phyloP scores from a whole-genome alignment of 2,888 invertebrate genomes.

The Gnatocerus cornutus region DNA sequence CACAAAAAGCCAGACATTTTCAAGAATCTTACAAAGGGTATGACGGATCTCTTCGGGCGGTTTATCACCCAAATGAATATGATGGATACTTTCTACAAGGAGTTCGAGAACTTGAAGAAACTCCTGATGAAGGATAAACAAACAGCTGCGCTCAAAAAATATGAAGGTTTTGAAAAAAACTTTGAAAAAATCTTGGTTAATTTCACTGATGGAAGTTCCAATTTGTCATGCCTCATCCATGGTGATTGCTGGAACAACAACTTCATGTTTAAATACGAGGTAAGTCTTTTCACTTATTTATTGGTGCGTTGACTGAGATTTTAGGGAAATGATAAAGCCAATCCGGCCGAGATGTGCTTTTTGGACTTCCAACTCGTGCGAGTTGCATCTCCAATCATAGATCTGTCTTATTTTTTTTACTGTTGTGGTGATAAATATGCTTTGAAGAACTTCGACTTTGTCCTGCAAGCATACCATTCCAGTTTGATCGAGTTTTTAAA shows the following conservation, averaged over 20 bases:
- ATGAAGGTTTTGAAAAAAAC: slow-evolving; percentile 46
- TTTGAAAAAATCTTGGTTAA: slow-evolving; percentile 47
- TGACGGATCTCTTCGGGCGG: slow-evolving; percentile 54
- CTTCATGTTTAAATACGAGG: slow-evolving; percentile 52
- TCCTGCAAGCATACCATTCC: slow-evolving; percentile 58
- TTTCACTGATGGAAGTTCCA: slow-evolving; percentile 24
- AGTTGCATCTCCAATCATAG: slow-evolving; percentile 57
- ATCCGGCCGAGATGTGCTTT: slow-evolving; percentile 58
- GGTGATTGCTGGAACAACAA: slow-evolving; percentile 55
- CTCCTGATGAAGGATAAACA: slow-evolving; percentile 48
- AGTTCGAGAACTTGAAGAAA: slow-evolving; percentile 49
- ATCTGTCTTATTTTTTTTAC: slow-evolving; percentile 62
- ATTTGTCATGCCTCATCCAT: slow-evolving; percentile 40
- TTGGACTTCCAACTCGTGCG: slow-evolving; percentile 60
- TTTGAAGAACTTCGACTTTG: slow-evolving; percentile 57
- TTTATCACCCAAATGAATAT: slow-evolving; percentile 51
- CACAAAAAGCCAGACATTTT: slow-evolving; percentile 53
- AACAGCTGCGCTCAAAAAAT: slow-evolving; percentile 49
- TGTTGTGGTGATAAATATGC: slow-evolving; percentile 53
- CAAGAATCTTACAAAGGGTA: slow-evolving; percentile 53
- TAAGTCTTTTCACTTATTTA: slow-evolving; percentile 18
- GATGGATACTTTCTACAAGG: slow-evolving; percentile 39
- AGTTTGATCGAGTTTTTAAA: slow-evolving; percentile 54
- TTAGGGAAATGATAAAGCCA: slow-evolving; percentile 52
- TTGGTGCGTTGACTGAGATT: slow-evolving; percentile 40